A percentile compares a stretch with the other conserved stretches of the same genome.
phyloP scores from a whole-genome alignment of 2,113 vertebrate genomes.

The Ailuropoda melanoleuca region DNA sequence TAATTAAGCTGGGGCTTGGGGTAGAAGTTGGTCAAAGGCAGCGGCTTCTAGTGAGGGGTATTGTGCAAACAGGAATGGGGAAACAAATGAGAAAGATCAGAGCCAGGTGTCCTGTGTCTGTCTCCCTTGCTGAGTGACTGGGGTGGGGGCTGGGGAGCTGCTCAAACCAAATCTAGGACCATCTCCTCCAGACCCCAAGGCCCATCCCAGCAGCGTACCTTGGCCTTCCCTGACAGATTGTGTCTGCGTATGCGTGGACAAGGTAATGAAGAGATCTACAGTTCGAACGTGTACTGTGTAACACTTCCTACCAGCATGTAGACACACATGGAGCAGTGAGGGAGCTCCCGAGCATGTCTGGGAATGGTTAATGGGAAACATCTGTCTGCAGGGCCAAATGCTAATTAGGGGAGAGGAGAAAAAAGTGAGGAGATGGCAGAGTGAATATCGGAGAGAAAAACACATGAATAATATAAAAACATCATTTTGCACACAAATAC shows the following conservation, averaged over 20 bases:
- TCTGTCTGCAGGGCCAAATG: neutral
- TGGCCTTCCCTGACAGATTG: neutral
- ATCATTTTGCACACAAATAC: neutral
- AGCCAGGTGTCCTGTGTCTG: neutral
- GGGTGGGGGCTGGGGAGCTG: neutral
- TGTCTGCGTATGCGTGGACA: neutral
- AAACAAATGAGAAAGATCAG: neutral
- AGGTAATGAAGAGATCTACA: neutral
- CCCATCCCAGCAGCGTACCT: neutral
- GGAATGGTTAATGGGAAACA: neutral
- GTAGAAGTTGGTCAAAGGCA: conserved; percentile 30
- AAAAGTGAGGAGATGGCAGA: neutral
- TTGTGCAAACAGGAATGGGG: neutral
- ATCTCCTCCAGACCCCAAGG: neutral
- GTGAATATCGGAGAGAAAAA: neutral
- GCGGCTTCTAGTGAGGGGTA: neutral
- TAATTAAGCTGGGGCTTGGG: neutral
- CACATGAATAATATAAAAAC: neutral
- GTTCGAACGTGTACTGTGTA: neutral
- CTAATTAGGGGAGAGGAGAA: neutral
- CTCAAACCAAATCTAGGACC: neutral
- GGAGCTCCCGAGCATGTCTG: neutral
- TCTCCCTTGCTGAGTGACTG: neutral
- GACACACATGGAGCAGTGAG: fast-evolving
- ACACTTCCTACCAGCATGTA: neutral